Evolutionary conservation across 2,888 invertebrate genomes (phyloP).

Genomic region (Erebia palarica): DNA sequence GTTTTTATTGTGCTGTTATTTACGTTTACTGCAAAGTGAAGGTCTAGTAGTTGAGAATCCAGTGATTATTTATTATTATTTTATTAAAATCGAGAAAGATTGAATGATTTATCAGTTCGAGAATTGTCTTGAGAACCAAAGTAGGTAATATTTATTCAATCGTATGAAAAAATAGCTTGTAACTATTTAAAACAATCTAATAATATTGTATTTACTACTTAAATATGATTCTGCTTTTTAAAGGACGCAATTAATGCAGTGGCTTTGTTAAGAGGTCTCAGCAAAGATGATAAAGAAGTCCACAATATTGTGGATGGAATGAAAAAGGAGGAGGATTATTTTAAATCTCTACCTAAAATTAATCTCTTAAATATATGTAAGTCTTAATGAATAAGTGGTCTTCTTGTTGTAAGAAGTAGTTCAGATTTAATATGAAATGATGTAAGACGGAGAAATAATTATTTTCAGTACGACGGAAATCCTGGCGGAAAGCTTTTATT

Average conservation of each 20-base stretch:
- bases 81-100: background rate
- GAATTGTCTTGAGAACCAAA: background rate
- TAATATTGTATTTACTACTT: no score
- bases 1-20: background rate
- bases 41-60: background rate
- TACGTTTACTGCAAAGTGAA: background rate
- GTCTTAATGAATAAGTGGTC: constrained; percentile 42
- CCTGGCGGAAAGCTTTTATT: constrained; percentile 52
- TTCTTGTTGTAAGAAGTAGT: no score
- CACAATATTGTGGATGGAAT: constrained; percentile 56
- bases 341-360: constrained; percentile 54
- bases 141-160: no score
- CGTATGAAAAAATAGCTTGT: no score
- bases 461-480: constrained; percentile 49
- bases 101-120: background rate
- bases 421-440: background rate
- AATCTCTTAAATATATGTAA: constrained; percentile 57
- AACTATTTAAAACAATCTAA: no score
- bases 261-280: constrained; percentile 58
- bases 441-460: background rate
- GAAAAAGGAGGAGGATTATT: constrained; percentile 55
- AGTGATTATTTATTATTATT: background rate
- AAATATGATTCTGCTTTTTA: constrained; percentile 23
- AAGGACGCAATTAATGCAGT: constrained; percentile 61
- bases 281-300: constrained; percentile 53